Evolutionary conservation across 2,888 invertebrate species (phyloP).

Genomic region (Spatulosminthurus flaviceps): DNA sequence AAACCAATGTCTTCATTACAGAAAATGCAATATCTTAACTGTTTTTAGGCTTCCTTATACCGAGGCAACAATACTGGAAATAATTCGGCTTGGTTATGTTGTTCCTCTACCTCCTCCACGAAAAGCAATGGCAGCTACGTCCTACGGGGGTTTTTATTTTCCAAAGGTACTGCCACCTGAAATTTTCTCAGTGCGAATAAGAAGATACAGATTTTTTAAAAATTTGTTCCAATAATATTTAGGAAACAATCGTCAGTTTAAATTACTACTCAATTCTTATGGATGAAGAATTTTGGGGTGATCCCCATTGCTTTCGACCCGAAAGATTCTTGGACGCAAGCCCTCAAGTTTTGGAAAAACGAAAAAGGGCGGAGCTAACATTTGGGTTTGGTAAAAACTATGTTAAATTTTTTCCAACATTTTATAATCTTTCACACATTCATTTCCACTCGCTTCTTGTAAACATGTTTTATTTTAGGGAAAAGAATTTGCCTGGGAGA

Average conservation of each 20-base stretch:
- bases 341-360: background rate
- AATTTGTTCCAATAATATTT: background rate
- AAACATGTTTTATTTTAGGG: background rate
- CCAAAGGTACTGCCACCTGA: too few relatives aligned
- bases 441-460: too few relatives aligned
- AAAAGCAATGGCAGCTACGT: background rate
- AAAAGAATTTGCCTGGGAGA: slow-evolving; percentile 43
- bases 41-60: slow-evolving; percentile 41
- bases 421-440: too few relatives aligned
- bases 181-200: too few relatives aligned
- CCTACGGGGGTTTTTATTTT: slow-evolving; percentile 31
- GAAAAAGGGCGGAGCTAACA: slow-evolving; percentile 20
- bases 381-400: slow-evolving; percentile 39
- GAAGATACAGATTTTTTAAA: too few relatives aligned
- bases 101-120: slow-evolving; percentile 43
- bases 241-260: slow-evolving; percentile 33
- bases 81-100: slow-evolving; percentile 27
- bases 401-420: too few relatives aligned
- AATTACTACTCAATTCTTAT: slow-evolving; percentile 28
- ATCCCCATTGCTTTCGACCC: slow-evolving; percentile 25
- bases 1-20: background rate
- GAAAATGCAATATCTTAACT: background rate
- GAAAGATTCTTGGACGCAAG: slow-evolving; percentile 35
- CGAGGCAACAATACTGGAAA: slow-evolving; percentile 36
- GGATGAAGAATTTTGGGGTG: slow-evolving; percentile 36